Base-by-base conservation (phyloP, 2,888 invertebrate species). In the Acanthosepion lycidas region DNA sequence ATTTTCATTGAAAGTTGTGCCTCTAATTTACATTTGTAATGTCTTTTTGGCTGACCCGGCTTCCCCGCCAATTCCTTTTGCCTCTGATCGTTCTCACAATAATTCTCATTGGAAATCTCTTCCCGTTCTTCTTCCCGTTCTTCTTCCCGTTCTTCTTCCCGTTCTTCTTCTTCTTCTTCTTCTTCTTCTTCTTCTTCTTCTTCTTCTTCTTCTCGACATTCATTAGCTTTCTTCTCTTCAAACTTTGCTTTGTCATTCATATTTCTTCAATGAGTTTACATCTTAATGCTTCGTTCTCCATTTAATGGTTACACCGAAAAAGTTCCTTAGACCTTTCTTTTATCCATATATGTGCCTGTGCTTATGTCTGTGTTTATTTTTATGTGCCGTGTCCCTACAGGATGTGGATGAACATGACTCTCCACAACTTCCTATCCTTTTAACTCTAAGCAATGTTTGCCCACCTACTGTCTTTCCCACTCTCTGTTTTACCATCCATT, bases 1-100 rank as follows among this genome's bases (percentile, higher is more conserved):
- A 15, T 33, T 78, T 78, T 78, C n/a, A n/a, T n/a, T 78, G n/a
- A n/a, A 78, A 33, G n/a, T n/a, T 78, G n/a, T 2, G 23, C n/a
- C 12, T 78, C n/a, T 78, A 78, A 78, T 78, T 78, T 78, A 78
- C 78, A 78, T 78, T n/a, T 78, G 78, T n/a, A n/a, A 78, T 78
- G 78, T n/a, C n/a, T n/a, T 78, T n/a, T n/a, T n/a, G 12, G n/a
- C n/a, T 20, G 20, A 59, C 59, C 59, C 59, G 23, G 23, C 59
- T 23, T 23, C 59, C 20, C 23, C 59, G 23, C 20, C 8, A 12
- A 8, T 51, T 59, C 23, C n/a, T n/a, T 78, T n/a, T 9, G 15
- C 15, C n/a, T 78, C 78, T 78, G 78, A 78, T 78, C 78, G n/a
- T 12, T 78, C 18, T 78, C 23, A 15, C n/a, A 33, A 15, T 78